Conservation (phyloP, 2,888 invertebrate species). For the Calameuta filiformis region DNA sequence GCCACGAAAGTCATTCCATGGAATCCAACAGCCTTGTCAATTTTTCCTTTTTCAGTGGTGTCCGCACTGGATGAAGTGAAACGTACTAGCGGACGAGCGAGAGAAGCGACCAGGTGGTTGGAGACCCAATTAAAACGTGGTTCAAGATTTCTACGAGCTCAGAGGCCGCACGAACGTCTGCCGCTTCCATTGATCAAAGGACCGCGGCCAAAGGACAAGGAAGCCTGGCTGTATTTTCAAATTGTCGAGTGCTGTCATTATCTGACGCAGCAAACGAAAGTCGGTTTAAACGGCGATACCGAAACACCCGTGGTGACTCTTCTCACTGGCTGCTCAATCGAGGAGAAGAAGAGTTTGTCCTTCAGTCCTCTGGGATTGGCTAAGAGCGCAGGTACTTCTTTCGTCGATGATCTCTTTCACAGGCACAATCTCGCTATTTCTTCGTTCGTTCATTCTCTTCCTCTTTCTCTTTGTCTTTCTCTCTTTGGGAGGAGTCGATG, state of each 20-base stretch:
- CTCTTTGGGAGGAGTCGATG: no score
- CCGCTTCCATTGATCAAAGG: slow-evolving; percentile 79
- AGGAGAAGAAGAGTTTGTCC: slow-evolving; percentile 69
- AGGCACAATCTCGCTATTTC: background rate
- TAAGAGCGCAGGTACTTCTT: slow-evolving; percentile 72
- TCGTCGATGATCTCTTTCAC: background rate
- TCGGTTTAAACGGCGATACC: slow-evolving; percentile 55
- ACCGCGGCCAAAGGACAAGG: slow-evolving; percentile 81
- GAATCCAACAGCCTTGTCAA: background rate
- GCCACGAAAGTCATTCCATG: no score
- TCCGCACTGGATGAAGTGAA: slow-evolving; percentile 90
- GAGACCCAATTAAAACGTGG: slow-evolving; percentile 89
- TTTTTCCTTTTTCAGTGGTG: slow-evolving; percentile 75
- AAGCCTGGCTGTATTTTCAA: slow-evolving; percentile 80
- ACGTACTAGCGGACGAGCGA: slow-evolving; percentile 83
- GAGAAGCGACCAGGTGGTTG: slow-evolving; percentile 94
- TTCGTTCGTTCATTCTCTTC: background rate
- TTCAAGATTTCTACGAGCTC: slow-evolving; percentile 87
- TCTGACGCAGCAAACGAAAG: slow-evolving; percentile 70
- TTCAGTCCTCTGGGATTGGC: slow-evolving; percentile 84
- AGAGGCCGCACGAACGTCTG: slow-evolving; percentile 84
- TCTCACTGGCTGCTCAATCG: slow-evolving; percentile 73
- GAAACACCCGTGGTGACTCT: slow-evolving; percentile 78
- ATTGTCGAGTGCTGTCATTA: slow-evolving; percentile 88
- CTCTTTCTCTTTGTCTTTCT: no score